Percentiles rank a stretch among this genome's conserved stretches.
Conservation (phyloP, 35 echinoderm and acorn worm species). For the Lytechinus pictus region DNA sequence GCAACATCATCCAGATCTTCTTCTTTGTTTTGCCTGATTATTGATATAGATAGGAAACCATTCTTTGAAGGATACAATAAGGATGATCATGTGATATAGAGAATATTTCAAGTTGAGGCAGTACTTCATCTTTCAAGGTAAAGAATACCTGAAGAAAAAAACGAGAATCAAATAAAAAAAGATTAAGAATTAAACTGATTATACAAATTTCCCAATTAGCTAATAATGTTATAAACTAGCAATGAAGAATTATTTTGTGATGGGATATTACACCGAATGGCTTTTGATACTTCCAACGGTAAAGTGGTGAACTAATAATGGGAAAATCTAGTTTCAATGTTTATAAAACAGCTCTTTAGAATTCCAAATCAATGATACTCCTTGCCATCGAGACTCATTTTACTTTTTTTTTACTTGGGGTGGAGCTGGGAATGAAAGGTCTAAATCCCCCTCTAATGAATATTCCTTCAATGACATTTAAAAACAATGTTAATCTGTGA, state of each 20-base stretch:
- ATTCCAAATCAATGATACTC: not conserved
- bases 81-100: constrained; percentile 44
- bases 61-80: constrained; percentile 67
- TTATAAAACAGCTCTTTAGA: not conserved
- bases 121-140: constrained; percentile 63
- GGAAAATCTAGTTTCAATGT: too few relatives aligned
- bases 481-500: too few relatives aligned
- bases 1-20: too few relatives aligned
- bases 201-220: not conserved
- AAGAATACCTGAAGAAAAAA: constrained; percentile 69
- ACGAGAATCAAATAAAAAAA: not conserved
- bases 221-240: too few relatives aligned
- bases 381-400: not conserved
- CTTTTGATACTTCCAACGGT: not conserved
- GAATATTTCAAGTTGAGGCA: constrained; percentile 47
- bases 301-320: too few relatives aligned
- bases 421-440: too few relatives aligned
- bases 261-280: not conserved
- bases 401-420: too few relatives aligned
- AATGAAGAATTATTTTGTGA: too few relatives aligned
- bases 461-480: too few relatives aligned
- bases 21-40: too few relatives aligned
- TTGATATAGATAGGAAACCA: too few relatives aligned
- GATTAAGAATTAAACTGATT: not conserved
- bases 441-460: too few relatives aligned